Conservation (phyloP, 2,797 vertebrate species). For the Poeciliopsis presidionis region DNA sequence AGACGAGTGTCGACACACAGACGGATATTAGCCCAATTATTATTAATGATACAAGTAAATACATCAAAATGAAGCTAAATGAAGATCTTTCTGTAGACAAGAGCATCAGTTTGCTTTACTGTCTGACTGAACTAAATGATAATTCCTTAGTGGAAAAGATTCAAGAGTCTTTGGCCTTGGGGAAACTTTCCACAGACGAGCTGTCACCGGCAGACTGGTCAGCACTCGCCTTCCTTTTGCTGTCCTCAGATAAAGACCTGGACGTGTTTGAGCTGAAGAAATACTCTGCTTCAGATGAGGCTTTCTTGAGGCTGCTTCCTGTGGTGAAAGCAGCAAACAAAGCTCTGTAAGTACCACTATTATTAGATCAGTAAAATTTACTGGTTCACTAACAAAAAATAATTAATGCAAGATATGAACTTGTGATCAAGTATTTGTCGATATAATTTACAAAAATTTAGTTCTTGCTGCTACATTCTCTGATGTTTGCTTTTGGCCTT, state of each 20-base stretch:
- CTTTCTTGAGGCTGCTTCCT: not conserved
- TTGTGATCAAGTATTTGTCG: too few relatives aligned
- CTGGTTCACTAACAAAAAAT: not conserved
- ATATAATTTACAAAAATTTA: too few relatives aligned
- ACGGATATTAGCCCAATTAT: not conserved
- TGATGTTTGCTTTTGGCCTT: too few relatives aligned
- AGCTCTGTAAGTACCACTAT: not conserved
- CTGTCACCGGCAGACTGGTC: conserved; percentile 21
- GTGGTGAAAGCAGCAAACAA: conserved; percentile 7
- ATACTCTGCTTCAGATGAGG: conserved; percentile 5
- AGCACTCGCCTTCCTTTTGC: conserved; percentile 16
- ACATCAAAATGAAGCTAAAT: not conserved
- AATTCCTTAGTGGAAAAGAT: not conserved
- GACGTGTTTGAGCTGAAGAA: conserved; percentile 8
- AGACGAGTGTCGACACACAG: not conserved
- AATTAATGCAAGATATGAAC: too few relatives aligned
- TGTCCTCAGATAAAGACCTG: conserved; percentile 23
- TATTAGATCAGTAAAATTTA: not conserved
- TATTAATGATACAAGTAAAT: not conserved
- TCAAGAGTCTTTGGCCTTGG: not conserved
- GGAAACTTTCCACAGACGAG: not conserved
- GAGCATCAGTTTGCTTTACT: conserved; percentile 7
- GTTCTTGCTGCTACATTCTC: too few relatives aligned
- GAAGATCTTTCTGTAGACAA: not conserved
- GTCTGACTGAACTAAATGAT: conserved; percentile 11